Percentiles rank a stretch among this genome's conserved stretches.
Conservation (phyloP, 2,888 invertebrate species). For the Stenodema calcarata region DNA sequence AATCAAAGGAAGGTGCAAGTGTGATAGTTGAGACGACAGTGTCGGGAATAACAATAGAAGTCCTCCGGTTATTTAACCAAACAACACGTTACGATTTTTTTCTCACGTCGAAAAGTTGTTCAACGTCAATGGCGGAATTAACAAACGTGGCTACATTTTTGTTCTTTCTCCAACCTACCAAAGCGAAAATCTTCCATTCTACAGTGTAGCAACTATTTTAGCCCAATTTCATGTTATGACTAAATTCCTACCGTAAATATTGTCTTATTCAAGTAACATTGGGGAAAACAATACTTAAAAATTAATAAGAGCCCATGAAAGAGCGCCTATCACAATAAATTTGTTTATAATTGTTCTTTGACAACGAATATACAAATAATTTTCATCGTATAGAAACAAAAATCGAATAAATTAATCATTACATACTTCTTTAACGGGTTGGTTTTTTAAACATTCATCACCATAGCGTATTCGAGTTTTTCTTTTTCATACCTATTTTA, state of each 20-base stretch:
- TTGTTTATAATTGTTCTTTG: neutral
- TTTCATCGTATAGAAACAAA: neutral
- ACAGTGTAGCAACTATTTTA: neutral
- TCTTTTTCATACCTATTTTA: neutral
- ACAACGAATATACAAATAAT: slow-evolving; percentile 8
- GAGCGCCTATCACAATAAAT: slow-evolving; percentile 26
- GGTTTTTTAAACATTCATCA: neutral
- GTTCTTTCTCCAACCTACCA: neutral
- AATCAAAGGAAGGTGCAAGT: no score
- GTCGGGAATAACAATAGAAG: no score
- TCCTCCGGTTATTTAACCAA: neutral
- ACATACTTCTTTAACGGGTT: slow-evolving; percentile 11
- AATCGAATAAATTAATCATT: slow-evolving; percentile 12
- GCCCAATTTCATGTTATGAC: neutral
- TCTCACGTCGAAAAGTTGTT: neutral
- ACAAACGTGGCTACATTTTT: neutral
- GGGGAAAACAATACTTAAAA: neutral
- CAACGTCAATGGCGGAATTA: neutral
- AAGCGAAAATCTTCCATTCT: neutral
- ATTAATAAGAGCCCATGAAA: slow-evolving; percentile 15
- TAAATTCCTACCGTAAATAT: slow-evolving; percentile 37
- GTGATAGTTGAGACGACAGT: no score
- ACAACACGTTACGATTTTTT: neutral
- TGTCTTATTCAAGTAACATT: slow-evolving; percentile 32
- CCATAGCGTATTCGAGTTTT: neutral